These are phyloP conservation scores for Propithecus coquereli DNA, from an alignment of 2,113 vertebrate genomes.

Conservation along the genomic window DNA sequence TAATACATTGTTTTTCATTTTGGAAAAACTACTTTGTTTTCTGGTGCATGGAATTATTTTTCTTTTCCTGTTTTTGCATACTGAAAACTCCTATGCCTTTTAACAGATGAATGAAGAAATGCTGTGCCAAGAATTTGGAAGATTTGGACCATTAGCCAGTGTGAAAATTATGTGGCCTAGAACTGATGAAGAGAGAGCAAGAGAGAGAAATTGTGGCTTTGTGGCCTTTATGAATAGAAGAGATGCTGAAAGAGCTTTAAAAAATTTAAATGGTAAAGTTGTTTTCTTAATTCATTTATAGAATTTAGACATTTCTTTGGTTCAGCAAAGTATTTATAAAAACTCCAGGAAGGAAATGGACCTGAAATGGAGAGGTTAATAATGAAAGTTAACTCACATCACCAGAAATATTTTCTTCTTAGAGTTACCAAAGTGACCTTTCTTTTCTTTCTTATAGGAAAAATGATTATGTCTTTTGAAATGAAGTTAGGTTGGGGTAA, in stretches of 20 bases:
- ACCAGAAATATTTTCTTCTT: background rate
- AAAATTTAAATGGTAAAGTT: conserved; percentile 94
- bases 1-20: background rate
- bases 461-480: conserved; percentile 99
- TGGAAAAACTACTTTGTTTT: conserved; percentile 34
- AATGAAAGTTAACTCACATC: conserved; percentile 15
- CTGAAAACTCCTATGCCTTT: background rate
- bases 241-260: conserved; percentile 98
- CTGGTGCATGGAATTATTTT: background rate
- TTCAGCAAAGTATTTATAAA: conserved; percentile 13
- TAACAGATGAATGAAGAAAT: conserved; percentile 99
- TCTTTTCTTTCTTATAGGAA: conserved; percentile 84
- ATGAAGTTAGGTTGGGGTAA: conserved; percentile 99
- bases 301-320: background rate
- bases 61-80: background rate
- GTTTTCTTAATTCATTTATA: background rate
- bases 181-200: conserved; percentile 98
- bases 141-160: conserved; percentile 96
- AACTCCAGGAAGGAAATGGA: background rate
- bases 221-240: conserved; percentile 99
- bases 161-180: conserved; percentile 99
- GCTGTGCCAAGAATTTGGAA: conserved; percentile 98
- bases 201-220: conserved; percentile 99
- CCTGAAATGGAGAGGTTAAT: background rate
- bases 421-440: background rate